Evolutionary conservation across 2,888 invertebrate genomes (phyloP), one percentile per base, ranked within the genome.

Genomic region (Phragmatobia fuliginosa): DNA sequence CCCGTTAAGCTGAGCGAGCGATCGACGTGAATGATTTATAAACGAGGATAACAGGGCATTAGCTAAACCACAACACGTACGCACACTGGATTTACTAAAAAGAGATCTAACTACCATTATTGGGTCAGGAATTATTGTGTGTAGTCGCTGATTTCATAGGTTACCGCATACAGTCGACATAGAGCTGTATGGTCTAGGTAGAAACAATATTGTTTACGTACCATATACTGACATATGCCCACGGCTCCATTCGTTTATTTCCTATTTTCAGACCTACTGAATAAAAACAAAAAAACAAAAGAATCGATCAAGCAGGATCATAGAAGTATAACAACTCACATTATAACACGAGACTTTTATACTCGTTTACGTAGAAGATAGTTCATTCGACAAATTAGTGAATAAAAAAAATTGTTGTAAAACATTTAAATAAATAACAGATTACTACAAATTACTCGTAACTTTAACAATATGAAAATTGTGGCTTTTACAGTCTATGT

Each of bases 21-120:
- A 90, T 92, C 90, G 92, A 91, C 89, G 86, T 85, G 88, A 89
- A 92, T 92, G 92, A 93, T 93, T 94, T 93, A 93, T 91, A 90
- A 89, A 90, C 87, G 87, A 81, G 89, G 87, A 87, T 89, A 90
- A 89, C 88, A 85, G 81, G 81, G 90, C 89, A 91, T 92, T 92
- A 91, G 90, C 86, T 82, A 81, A 88, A 89, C 92, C 92, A 86
- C 91, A 90, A 88, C 91, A 90, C 90, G 90, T 88, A 87, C 86
- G 85, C 84, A 77, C 83, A 85, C 85, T 88, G 90, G 87, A 88
- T 92, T 90, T 86, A 88, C 87, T 87, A 89, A 91, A 92, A 91
- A 91, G 88, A 91, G 88, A 87, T 83, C 82, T 82, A 87, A 83
- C 82, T 82, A 77, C 84, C 85, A 87, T 89, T 90, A 88, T 89